Evolutionary conservation across 2,113 vertebrate species (phyloP), one percentile per base, ranked within the genome.

Genomic region (Hyperopisus bebe): DNA sequence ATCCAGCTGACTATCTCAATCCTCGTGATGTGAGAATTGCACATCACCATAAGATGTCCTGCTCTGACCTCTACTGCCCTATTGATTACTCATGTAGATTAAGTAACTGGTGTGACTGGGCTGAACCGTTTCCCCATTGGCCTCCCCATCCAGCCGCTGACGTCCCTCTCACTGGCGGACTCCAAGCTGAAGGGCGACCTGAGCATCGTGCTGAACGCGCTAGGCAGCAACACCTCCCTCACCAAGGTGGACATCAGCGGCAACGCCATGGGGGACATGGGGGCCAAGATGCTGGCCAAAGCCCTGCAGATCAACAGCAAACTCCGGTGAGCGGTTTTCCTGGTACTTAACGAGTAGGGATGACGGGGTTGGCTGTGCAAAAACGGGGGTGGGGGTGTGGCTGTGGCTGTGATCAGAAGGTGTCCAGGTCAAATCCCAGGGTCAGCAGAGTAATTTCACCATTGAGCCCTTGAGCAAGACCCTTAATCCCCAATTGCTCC

Each of bases 291-390:
- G 98, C 91, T 99, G 92, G 98, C 98, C 86, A 99, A 99, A 93
- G 98, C 98, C 0, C 94, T 99, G 19, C 98, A 99, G 94, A 99
- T 99, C 94, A 99, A 99, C 95, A 98, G 97, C 88, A 99, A 99
- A 90, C 98, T 99, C 92, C 97, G 98, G 98, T 98, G 94, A 89
- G 90, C 35, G 11, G 74, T 3, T 42, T 77, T 8, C 1, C 62
- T 27, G 1, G 0, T 70, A 27, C 62, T 27, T 70, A 10, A 9
- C 24, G 2, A n/a, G 62, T n/a, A 27, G n/a, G 27, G 9, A 13
- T 4, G n/a, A 13, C 3, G 3, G 62, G 62, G 24, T 3, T 11
- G 62, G n/a, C 24, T 62, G 21, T n/a, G 7, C 24, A n/a, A 1
- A 1, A 27, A 31, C 2, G 3, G n/a, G 58, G 55, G 0, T 10